These are phyloP conservation scores for Xanthia togata DNA, from an alignment of 2,888 invertebrate species.

Conservation along the genomic window DNA sequence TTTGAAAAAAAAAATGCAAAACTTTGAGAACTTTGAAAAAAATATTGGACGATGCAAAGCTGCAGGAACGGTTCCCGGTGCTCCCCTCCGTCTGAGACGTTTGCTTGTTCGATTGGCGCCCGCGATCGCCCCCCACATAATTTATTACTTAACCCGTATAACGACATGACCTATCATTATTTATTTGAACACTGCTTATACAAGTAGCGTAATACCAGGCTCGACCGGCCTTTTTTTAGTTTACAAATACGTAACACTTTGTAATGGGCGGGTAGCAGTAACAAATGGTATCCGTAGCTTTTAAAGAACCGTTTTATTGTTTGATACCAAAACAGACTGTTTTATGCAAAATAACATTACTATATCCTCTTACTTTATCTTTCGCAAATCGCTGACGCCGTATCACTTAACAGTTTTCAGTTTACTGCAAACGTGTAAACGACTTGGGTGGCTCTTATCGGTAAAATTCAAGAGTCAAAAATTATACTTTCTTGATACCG, in stretches of 20 bases:
- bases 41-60: constrained; percentile 65
- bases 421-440: constrained; percentile 37
- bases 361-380: constrained; percentile 34
- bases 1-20: constrained; percentile 30
- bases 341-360: constrained; percentile 37
- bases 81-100: constrained; percentile 75
- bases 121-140: constrained; percentile 78
- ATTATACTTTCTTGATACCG: constrained; percentile 31
- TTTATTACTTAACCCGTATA: constrained; percentile 82
- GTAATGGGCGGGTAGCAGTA: constrained; percentile 24
- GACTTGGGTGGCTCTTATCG: constrained; percentile 52
- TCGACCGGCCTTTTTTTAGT: constrained; percentile 49
- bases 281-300: constrained; percentile 44
- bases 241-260: constrained; percentile 45
- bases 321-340: constrained; percentile 18
- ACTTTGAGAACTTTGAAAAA: constrained; percentile 72
- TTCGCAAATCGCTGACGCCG: constrained; percentile 33
- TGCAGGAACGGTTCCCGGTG: constrained; percentile 70
- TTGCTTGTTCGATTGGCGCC: constrained; percentile 75
- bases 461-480: constrained; percentile 40
- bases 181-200: constrained; percentile 74
- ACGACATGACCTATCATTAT: constrained; percentile 79
- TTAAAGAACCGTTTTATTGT: constrained; percentile 34
- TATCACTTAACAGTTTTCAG: constrained; percentile 45
- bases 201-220: constrained; percentile 58